Evolutionary conservation across 2,888 invertebrate species (phyloP), one percentile per base, ranked within the genome.

Genomic region (Pseudococcus jackbeardsleyi): DNA sequence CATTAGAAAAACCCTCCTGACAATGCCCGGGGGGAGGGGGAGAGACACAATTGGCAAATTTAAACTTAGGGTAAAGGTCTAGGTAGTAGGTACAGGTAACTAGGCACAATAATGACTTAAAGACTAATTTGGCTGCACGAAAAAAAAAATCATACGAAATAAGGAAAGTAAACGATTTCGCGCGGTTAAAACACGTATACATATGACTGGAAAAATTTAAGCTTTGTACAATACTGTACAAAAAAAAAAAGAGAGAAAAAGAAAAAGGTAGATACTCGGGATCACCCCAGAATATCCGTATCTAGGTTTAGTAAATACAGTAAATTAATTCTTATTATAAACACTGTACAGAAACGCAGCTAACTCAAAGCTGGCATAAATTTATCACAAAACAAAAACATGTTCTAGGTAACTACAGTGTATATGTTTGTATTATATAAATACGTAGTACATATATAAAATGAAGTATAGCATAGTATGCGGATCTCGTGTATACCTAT

Each of bases 331-430:
- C 11, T 50, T 50, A 19, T 77, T 77, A 77, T 39, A 77, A 77
- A 77, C 77, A 77, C 77, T 77, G 77, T 77, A 77, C 77, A 77
- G 8, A 64, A 64, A 64, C 64, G 64, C 77, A 77, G 77, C 77
- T 77, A 33, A 77, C 77, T 77, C 77, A 39, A 64, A 77, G 77
- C 77, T 77, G 77, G 77, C 64, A 77, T 77, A 77, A 39, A 39
- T 77, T 77, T 77, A 77, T 77, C 77, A 77, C 77, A 77, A 77
- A 77, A 77, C 77, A 77, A 77, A 77, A 77, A 77, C 39, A 77
- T 77, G 77, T 77, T 64, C 77, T 77, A 77, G 77, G 77, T 77
- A 77, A 77, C 77, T 77, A 77, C 77, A 39, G 77, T 77, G 39
- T 39, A 77, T 77, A 77, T 77, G 39, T 77, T 77, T 77, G 77